phyloP scores from a whole-genome alignment of 2,888 invertebrate genomes.

The Gasteruption jaculator region DNA sequence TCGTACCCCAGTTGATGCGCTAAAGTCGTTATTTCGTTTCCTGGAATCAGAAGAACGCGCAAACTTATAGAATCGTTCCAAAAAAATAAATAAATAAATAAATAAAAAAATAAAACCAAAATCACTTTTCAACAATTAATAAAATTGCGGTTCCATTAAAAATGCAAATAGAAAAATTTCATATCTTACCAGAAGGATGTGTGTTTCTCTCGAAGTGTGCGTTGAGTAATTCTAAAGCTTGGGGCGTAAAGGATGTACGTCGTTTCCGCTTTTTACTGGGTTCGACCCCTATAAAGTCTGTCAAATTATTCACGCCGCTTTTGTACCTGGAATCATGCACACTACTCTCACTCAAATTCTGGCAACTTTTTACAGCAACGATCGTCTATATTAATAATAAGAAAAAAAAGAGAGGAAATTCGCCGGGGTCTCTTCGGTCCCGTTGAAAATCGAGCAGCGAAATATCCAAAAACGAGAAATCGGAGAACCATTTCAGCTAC shows the following conservation, averaged over 20 bases:
- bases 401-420: no score
- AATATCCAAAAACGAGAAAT: no score
- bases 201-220: conserved; percentile 96
- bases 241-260: conserved; percentile 94
- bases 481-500: no score
- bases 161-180: conserved; percentile 17
- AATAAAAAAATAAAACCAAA: conserved; percentile 1
- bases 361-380: conserved; percentile 28
- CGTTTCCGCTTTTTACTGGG: conserved; percentile 95
- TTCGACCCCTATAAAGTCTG: conserved; percentile 94
- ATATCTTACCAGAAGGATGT: conserved; percentile 85
- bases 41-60: conserved; percentile 55
- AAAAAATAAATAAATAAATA: conserved; percentile 11
- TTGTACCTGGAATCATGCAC: conserved; percentile 71
- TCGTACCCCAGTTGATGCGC: conserved; percentile 96
- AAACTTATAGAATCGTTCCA: conserved; percentile 15
- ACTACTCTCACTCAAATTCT: conserved; percentile 47
- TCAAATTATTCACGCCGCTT: conserved; percentile 87
- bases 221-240: conserved; percentile 90
- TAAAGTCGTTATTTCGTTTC: conserved; percentile 93
- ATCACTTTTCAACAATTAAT: no score
- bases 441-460: no score
- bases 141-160: no score
- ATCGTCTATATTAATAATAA: no score
- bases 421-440: no score